phyloP scores from a whole-genome alignment of 1,140 invertebrate genomes.

The Cyphomyrmex costatus region DNA sequence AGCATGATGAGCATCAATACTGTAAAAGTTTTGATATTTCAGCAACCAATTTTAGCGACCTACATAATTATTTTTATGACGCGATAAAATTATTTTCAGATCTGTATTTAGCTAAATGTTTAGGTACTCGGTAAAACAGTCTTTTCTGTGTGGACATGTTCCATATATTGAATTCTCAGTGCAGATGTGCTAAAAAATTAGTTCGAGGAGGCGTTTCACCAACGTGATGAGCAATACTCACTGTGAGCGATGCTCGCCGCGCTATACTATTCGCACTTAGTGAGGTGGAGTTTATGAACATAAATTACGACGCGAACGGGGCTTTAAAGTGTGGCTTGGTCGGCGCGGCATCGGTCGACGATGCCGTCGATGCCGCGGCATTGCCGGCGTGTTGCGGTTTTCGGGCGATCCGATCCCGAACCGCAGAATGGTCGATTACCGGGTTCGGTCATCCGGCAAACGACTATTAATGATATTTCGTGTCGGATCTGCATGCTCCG shows the following conservation, averaged over 20 bases:
- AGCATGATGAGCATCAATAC: no score
- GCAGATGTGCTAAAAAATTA: background rate
- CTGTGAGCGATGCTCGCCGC: constrained; percentile 36
- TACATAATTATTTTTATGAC: no score
- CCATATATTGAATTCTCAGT: background rate
- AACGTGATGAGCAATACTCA: constrained; percentile 27
- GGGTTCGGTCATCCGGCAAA: constrained; percentile 85
- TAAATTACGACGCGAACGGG: constrained; percentile 75
- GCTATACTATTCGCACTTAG: constrained; percentile 59
- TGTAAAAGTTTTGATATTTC: no score
- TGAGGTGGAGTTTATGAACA: constrained; percentile 74
- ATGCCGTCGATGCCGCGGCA: constrained; percentile 15
- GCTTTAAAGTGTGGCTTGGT: constrained; percentile 38
- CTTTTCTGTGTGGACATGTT: background rate
- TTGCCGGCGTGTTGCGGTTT: constrained; percentile 81
- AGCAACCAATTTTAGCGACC: no score
- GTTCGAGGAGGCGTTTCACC: background rate
- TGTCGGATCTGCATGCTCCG: constrained; percentile 83
- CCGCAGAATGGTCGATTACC: constrained; percentile 82
- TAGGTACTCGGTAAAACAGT: no score
- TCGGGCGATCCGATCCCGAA: constrained; percentile 79
- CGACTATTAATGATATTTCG: constrained; percentile 86
- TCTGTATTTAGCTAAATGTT: no score
- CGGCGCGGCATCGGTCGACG: constrained; percentile 23
- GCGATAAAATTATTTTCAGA: no score